These are phyloP conservation scores for Scomber scombrus DNA, from an alignment of 2,113 vertebrate species.

Conservation along the genomic window DNA sequence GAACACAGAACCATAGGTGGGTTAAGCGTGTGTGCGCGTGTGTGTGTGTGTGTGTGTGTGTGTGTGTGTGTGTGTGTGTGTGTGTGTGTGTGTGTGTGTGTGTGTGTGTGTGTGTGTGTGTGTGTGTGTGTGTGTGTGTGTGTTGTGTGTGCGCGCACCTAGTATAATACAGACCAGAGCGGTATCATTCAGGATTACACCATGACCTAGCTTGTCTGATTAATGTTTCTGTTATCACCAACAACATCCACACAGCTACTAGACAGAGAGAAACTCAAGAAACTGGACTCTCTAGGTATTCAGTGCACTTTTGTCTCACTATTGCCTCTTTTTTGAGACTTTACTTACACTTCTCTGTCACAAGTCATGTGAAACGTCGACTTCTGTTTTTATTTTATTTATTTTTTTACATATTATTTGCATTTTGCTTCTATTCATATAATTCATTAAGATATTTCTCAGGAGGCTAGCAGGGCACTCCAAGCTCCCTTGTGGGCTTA, in stretches of 20 bases:
- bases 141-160: background rate
- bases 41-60: constrained; percentile 19
- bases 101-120: constrained; percentile 13
- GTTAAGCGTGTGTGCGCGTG: background rate
- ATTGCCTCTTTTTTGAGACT: background rate
- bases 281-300: constrained; percentile 29
- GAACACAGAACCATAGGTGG: constrained; percentile 31
- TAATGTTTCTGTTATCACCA: constrained; percentile 48
- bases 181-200: constrained; percentile 49
- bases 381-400: background rate
- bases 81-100: too few species aligned
- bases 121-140: background rate
- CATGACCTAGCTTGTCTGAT: constrained; percentile 49
- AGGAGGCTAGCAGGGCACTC: background rate
- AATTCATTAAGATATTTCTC: constrained; percentile 7
- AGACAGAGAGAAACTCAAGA: background rate
- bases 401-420: background rate
- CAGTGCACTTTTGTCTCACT: background rate
- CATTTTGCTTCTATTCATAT: background rate
- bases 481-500: constrained; percentile 18
- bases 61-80: constrained; percentile 2
- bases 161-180: constrained; percentile 19
- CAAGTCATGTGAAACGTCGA: background rate
- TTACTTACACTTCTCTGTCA: background rate
- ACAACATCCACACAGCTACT: constrained; percentile 37